Evolutionary conservation across 2,113 vertebrate genomes (phyloP).

Genomic region (Phocoena sinus): DNA sequence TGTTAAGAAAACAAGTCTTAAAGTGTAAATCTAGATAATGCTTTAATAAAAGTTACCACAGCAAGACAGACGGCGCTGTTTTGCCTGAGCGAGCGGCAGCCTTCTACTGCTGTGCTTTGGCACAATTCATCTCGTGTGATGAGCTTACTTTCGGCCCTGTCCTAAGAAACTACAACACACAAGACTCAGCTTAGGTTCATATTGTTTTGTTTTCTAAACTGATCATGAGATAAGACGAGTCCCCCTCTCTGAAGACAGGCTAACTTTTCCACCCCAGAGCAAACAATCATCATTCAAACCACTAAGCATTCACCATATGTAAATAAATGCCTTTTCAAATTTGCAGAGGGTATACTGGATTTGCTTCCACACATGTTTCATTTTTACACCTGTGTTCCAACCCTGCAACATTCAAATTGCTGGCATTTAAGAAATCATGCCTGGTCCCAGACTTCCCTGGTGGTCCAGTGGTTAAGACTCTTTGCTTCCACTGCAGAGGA

Average conservation of each 20-base stretch:
- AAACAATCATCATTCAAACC: background rate
- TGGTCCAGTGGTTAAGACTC: too few relatives aligned
- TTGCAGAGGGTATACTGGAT: background rate
- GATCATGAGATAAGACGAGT: background rate
- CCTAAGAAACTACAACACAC: too few relatives aligned
- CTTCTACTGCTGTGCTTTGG: too few relatives aligned
- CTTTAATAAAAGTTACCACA: too few relatives aligned
- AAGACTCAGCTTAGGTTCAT: background rate
- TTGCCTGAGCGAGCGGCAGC: too few relatives aligned
- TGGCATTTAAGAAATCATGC: background rate
- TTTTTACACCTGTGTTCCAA: background rate
- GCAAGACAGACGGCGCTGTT: too few relatives aligned
- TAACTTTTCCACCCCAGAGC: background rate
- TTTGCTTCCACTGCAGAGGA: too few relatives aligned
- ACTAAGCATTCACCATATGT: background rate
- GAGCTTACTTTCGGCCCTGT: too few relatives aligned
- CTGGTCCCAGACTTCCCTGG: background rate
- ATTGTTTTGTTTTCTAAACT: background rate
- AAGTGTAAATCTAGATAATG: too few relatives aligned
- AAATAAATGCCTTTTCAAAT: background rate
- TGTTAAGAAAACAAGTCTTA: too few relatives aligned
- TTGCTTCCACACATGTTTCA: background rate
- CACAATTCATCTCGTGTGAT: too few relatives aligned
- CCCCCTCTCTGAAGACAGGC: background rate
- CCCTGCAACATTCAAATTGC: background rate